Evolutionary conservation across 2,888 invertebrate genomes (phyloP), one percentile per base, ranked within the genome.

Genomic region (Tolmerus cingulatus): DNA sequence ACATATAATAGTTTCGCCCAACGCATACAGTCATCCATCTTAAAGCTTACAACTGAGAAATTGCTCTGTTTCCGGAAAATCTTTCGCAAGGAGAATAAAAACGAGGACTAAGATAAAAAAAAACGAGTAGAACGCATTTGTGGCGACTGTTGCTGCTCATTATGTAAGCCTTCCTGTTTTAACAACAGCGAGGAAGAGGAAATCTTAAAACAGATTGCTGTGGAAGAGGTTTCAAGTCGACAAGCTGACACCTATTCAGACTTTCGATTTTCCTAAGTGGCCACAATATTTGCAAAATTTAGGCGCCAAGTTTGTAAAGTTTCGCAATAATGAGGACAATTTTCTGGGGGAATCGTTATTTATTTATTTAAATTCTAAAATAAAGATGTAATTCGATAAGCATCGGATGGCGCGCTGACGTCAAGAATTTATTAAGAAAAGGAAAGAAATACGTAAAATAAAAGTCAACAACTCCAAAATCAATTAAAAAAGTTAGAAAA

Each of bases 91-190:
- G n/a, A 19, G 19, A 66, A 66, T 66, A 66, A 66, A 66, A 66
- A 66, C 8, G 23, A 66, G 23, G 66, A 66, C 23, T 8, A 27
- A 66, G 23, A 66, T 66, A 66, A 9, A 57, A 57, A 23, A 66
- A 23, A 66, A 27, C 66, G 27, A 66, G 5, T 9, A 19, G 27
- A 66, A 66, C 66, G 66, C 66, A 66, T 66, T 40, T 40, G 43
- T 46, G 43, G 46, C 78, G 40, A 40, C 78, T 78, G 78, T 78
- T 78, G 78, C 78, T 78, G 78, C 43, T 78, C 23, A 78, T 78
- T 78, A 78, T 43, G 40, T 78, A 40, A 78, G 43, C 37, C 78
- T 78, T 78, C 78, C 78, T 34, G 78, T 40, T 43, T 43, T 37
- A 78, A 78, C 43, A 40, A 40, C 78, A 76, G 7, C 66, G 4